phyloP scores from a whole-genome alignment of 2,797 vertebrate species.

The Podarcis lilfordi region DNA sequence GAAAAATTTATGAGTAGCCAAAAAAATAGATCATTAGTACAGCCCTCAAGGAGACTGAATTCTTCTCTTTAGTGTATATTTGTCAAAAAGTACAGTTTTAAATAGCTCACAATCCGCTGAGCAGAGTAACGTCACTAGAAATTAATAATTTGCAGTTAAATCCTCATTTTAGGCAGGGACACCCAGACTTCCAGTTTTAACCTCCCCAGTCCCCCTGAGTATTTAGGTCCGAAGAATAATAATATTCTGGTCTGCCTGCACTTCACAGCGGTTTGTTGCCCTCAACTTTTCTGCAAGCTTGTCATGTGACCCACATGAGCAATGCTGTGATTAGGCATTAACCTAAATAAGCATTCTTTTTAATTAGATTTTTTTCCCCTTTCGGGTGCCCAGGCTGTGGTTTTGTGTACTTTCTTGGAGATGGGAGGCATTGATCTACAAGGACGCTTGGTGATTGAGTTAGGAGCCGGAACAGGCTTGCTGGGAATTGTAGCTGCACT shows the following conservation, averaged over 20 bases:
- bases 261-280: too few relatives aligned
- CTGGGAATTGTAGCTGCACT: conserved; percentile 93
- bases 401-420: conserved; percentile 92
- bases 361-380: conserved; percentile 35
- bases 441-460: conserved; percentile 84
- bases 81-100: too few relatives aligned
- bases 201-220: too few relatives aligned
- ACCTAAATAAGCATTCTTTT: conserved; percentile 5
- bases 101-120: too few relatives aligned
- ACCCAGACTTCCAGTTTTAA: neutral
- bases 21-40: neutral
- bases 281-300: conserved; percentile 1
- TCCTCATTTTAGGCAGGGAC: neutral
- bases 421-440: conserved; percentile 83
- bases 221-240: neutral
- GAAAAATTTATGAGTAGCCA: neutral
- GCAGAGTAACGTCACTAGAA: neutral
- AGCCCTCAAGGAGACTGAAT: neutral
- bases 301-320: neutral
- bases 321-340: neutral
- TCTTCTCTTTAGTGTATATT: neutral
- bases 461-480: conserved; percentile 96
- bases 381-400: conserved; percentile 83
- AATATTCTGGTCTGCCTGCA: neutral
- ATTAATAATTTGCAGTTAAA: neutral